These are phyloP conservation scores for Vanacampus margaritifer DNA, from an alignment of 2,113 vertebrate species.

Conservation along the genomic window DNA sequence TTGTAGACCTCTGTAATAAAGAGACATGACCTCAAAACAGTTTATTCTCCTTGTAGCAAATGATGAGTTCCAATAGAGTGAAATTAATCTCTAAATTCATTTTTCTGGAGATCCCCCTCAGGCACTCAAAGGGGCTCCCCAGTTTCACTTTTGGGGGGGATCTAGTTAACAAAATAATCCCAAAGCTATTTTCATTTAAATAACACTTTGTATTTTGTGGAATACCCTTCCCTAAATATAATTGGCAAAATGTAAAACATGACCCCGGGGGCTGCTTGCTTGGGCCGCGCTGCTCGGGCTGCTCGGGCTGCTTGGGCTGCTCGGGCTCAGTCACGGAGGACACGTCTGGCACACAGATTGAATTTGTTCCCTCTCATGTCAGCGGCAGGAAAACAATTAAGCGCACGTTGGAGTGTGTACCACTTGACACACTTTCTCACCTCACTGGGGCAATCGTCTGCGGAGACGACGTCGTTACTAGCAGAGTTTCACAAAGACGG, in stretches of 20 bases:
- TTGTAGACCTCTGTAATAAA: neutral
- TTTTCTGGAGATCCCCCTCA: conserved; percentile 41
- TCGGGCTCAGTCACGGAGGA: conserved; percentile 71
- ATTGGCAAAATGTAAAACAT: conserved; percentile 76
- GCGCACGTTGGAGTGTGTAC: conserved; percentile 68
- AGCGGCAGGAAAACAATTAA: conserved; percentile 80
- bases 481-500: conserved; percentile 60
- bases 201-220: conserved; percentile 73
- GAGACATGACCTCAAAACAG: conserved; percentile 47
- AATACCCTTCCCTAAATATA: conserved; percentile 48
- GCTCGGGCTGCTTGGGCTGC: conserved; percentile 57
- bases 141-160: conserved; percentile 54
- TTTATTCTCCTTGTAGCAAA: conserved; percentile 31
- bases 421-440: conserved; percentile 78
- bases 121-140: conserved; percentile 28
- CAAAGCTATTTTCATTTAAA: conserved; percentile 81
- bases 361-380: conserved; percentile 75
- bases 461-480: conserved; percentile 74
- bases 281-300: conserved; percentile 74
- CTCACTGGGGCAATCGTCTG: conserved; percentile 75
- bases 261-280: conserved; percentile 77
- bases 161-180: conserved; percentile 68
- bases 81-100: conserved; percentile 59
- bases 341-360: conserved; percentile 74
- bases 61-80: conserved; percentile 37